These are phyloP conservation scores for Oncorhynchus gorbuscha DNA, from an alignment of 2,113 vertebrate genomes.

Conservation along the genomic window DNA sequence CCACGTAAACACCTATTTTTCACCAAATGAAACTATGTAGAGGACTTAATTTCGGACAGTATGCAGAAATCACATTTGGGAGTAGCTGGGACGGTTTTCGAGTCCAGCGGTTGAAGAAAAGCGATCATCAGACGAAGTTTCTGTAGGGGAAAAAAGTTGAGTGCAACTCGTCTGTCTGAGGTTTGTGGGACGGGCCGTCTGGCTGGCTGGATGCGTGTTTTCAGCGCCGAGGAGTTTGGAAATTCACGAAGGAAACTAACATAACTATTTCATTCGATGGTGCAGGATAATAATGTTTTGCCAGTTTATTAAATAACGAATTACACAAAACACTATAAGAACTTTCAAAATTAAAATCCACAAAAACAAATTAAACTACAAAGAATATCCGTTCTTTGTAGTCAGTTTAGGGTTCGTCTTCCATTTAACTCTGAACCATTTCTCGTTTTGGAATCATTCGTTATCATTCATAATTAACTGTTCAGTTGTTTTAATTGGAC, in stretches of 20 bases:
- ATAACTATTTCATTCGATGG: neutral
- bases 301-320: constrained; percentile 15
- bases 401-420: neutral
- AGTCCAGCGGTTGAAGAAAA: neutral
- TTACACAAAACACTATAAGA: neutral
- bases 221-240: constrained; percentile 15
- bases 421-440: neutral
- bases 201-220: constrained; percentile 29
- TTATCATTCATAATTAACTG: neutral
- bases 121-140: neutral
- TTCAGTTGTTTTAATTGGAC: constrained; percentile 38
- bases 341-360: constrained; percentile 40
- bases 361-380: neutral
- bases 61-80: neutral
- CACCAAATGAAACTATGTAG: neutral
- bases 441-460: neutral
- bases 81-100: neutral
- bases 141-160: constrained; percentile 36
- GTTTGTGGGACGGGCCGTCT: constrained; percentile 65
- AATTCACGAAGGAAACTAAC: constrained; percentile 9
- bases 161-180: constrained; percentile 52
- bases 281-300: neutral
- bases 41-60: neutral
- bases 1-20: neutral
- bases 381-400: neutral